A percentile compares a stretch with the other conserved stretches of the same genome.
These are phyloP conservation scores for Patella depressa DNA, from an alignment of 2,888 invertebrate species.

Conservation along the genomic window DNA sequence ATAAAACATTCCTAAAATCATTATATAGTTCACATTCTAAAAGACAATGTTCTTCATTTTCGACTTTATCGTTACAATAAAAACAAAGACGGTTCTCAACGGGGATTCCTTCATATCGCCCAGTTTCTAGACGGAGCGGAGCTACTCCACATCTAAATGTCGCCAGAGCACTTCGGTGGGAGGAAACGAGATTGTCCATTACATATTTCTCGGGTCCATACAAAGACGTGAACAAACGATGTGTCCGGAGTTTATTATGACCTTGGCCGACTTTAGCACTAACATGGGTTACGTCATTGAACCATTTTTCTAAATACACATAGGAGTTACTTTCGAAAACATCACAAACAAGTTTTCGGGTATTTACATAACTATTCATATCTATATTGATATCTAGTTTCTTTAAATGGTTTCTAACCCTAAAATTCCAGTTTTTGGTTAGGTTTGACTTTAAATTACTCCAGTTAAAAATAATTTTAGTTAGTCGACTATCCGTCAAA, in stretches of 20 bases:
- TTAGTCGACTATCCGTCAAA: background rate
- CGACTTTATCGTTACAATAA: background rate
- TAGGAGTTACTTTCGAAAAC: background rate
- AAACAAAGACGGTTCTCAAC: background rate
- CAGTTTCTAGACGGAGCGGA: background rate
- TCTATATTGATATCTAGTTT: background rate
- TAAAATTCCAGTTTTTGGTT: background rate
- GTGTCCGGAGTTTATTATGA: background rate
- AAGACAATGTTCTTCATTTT: background rate
- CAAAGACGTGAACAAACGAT: background rate
- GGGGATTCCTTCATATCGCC: background rate
- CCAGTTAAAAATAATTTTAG: background rate
- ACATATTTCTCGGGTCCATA: background rate
- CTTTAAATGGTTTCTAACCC: background rate
- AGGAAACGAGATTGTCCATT: background rate
- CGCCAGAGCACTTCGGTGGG: background rate
- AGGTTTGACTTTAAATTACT: background rate
- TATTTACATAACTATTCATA: background rate
- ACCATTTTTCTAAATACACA: background rate
- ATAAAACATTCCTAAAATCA: background rate
- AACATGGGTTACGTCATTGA: background rate
- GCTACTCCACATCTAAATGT: slow-evolving; percentile 2
- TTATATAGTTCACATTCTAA: background rate
- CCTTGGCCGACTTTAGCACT: background rate
- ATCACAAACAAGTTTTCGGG: background rate